Conservation (phyloP, 2,113 vertebrate genomes). For the Piaya cayana region DNA sequence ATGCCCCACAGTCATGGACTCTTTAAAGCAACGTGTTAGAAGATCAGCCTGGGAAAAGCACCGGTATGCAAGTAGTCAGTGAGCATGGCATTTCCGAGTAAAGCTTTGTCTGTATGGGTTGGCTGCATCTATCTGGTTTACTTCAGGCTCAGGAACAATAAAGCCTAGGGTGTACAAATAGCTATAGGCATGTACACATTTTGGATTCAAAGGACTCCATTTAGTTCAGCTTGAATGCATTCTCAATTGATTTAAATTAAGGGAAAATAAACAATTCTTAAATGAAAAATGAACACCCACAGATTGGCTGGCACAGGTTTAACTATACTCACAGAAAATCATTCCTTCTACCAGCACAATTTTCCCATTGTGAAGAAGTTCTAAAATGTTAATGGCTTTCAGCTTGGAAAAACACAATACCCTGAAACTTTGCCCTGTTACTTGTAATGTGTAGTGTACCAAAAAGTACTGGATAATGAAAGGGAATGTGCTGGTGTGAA, state of each 20-base stretch:
- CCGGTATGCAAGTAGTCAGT: accelerated
- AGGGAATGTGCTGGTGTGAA: neutral
- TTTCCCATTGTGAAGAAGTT: neutral
- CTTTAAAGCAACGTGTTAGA: neutral
- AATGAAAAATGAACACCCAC: constrained; percentile 1
- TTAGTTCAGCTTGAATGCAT: neutral
- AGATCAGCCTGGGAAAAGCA: neutral
- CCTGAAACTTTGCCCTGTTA: neutral
- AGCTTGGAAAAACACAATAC: neutral
- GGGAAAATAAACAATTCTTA: constrained; percentile 23
- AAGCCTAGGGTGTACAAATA: neutral
- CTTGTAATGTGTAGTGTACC: neutral
- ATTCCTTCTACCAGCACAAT: neutral
- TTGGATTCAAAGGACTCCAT: neutral
- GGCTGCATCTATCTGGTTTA: neutral
- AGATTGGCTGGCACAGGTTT: neutral
- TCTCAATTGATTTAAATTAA: constrained; percentile 1
- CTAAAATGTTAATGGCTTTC: constrained; percentile 12
- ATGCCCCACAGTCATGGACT: accelerated
- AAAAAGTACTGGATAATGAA: neutral
- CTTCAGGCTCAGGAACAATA: neutral
- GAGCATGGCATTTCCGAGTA: accelerated
- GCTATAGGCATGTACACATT: neutral
- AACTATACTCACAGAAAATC: neutral
- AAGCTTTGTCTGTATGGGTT: neutral